Base-by-base conservation (phyloP, 2,888 invertebrate genomes). In the Acronicta leporina region DNA sequence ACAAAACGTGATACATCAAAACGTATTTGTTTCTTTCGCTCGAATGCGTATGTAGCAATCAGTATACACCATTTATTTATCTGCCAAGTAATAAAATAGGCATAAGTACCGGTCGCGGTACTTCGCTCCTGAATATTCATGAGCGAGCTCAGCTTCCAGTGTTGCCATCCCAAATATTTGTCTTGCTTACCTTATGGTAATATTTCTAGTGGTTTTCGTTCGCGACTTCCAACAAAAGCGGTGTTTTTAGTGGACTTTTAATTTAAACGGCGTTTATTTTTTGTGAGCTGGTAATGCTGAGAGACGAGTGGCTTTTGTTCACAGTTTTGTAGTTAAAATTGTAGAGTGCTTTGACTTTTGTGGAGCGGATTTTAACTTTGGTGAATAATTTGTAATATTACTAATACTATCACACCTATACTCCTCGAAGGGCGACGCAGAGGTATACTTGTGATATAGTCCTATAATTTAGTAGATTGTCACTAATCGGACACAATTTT, bases 81-180 rank as follows among this genome's bases (percentile, higher is more conserved):
- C 49, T 20, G 52, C 44, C 68, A 58, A 55, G 66, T 68, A 70
- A 77, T 77, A 66, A 70, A 74, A 72, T 50, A 56, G 54, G 58
- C 55, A 50, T 54, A 70, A 63, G 65, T 50, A 41, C 65, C 47
- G n/a, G 46, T 42, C 59, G 70, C 35, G 56, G 41, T 58, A 51
- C 63, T 64, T 47, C 27, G 35, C 61, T 46, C 33, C 56, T 79
- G 77, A 72, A 79, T 78, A 78, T 78, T 78, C 79, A 78, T 79
- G 33, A 53, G 53, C 33, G 52, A 40, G 51, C 56, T 74, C 70
- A 69, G 74, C 75, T 74, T 53, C 56, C 75, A 40, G 70, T 61
- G 63, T 66, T 71, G 65, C 76, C 65, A 67, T 16, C 56, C 25
- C 63, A 68, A 77, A 78, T 74, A 76, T 79, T 73, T 69, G 67